A percentile compares a stretch with the other conserved stretches of the same genome.
Conservation (phyloP, 2,113 vertebrate genomes). For the human (Homo sapiens) region GRCh38 chr14:74259001-74259500, state of each 20-base stretch:
- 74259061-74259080: background rate
- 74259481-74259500: background rate
- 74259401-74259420: background rate
- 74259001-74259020: background rate
- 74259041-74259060: background rate
- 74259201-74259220: background rate
- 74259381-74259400: background rate
- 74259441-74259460: background rate
- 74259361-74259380: background rate
- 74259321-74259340: background rate
- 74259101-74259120: background rate
- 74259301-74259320: rapidly evolving
- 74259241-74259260: background rate
- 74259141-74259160: background rate
- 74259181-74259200: background rate
- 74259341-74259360: background rate
- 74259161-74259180: background rate
- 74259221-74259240: background rate
- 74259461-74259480: rapidly evolving
- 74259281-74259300: background rate
- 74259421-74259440: background rate
- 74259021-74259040: background rate
- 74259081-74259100: background rate
- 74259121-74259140: background rate
- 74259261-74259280: background rate